Percentiles rank a stretch among this genome's conserved stretches.
Evolutionary conservation across 1,140 invertebrate genomes (phyloP).

Genomic region (Tetragnatha versicolor): DNA sequence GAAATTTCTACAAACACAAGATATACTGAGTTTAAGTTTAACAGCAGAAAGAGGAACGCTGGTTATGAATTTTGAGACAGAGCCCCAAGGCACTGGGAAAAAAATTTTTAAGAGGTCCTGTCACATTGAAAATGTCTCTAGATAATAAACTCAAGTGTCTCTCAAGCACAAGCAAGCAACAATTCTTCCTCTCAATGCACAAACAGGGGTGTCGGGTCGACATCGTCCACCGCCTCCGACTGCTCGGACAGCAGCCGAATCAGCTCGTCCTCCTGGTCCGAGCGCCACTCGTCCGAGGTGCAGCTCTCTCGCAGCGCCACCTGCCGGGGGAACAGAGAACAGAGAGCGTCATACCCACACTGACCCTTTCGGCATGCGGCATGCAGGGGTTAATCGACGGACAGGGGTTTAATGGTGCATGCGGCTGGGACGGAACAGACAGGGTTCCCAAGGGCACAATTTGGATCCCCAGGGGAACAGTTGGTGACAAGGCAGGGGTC

Average conservation of each 20-base stretch:
- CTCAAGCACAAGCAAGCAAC: no score
- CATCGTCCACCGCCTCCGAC: constrained; percentile 49
- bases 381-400: not conserved
- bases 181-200: constrained; percentile 39
- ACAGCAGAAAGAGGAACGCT: no score
- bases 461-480: no score
- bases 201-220: constrained; percentile 23
- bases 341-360: constrained; percentile 50
- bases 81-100: no score
- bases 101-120: no score
- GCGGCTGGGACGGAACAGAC: not conserved
- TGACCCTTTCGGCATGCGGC: constrained; percentile 15
- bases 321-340: constrained; percentile 56
- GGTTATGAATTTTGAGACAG: no score
- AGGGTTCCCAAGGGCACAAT: not conserved
- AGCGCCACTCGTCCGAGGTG: constrained; percentile 76
- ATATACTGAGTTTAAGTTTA: no score
- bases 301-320: constrained; percentile 55
- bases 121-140: no score
- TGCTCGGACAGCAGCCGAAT: constrained; percentile 71
- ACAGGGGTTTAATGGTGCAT: not conserved
- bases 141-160: no score
- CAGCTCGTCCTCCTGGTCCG: constrained; percentile 82
- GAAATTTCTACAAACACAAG: no score
- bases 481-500: no score